Percentiles rank a stretch among this genome's conserved stretches.
Conservation (phyloP, 2,888 invertebrate genomes). For the Athalia circularis region DNA sequence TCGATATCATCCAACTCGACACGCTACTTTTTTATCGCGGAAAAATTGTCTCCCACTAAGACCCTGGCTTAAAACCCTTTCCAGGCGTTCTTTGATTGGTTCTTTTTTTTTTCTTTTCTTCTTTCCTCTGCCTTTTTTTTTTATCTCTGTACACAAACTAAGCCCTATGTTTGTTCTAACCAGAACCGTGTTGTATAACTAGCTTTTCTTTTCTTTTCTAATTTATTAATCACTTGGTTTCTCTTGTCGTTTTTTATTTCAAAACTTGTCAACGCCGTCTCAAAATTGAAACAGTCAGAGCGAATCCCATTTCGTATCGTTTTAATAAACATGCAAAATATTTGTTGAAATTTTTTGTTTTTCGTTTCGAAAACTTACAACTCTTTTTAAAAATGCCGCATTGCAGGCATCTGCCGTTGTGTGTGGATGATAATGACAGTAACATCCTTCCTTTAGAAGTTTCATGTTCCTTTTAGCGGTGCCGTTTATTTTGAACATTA, state of each 20-base stretch:
- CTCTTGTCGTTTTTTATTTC: too few relatives aligned
- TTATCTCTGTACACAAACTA: too few relatives aligned
- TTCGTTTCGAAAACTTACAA: constrained; percentile 73
- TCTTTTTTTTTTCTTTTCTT: background rate
- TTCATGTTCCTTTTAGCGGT: constrained; percentile 71
- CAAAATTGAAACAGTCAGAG: too few relatives aligned
- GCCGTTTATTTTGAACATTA: constrained; percentile 71
- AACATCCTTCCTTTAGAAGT: constrained; percentile 71
- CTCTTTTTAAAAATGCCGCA: constrained; percentile 91
- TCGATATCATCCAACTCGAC: constrained; percentile 17
- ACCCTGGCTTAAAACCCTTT: background rate
- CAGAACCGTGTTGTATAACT: too few relatives aligned
- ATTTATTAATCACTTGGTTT: too few relatives aligned
- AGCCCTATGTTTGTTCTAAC: too few relatives aligned
- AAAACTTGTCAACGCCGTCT: too few relatives aligned
- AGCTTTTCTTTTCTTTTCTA: too few relatives aligned
- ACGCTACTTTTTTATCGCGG: background rate
- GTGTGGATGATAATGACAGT: constrained; percentile 87
- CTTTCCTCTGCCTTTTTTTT: too few relatives aligned
- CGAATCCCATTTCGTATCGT: background rate
- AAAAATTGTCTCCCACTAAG: background rate
- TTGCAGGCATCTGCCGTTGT: constrained; percentile 92
- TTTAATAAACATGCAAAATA: background rate
- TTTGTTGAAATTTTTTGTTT: background rate
- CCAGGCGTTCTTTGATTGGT: background rate